Base-by-base conservation (phyloP, 2,113 vertebrate species). In the Coryphaenoides rupestris region DNA sequence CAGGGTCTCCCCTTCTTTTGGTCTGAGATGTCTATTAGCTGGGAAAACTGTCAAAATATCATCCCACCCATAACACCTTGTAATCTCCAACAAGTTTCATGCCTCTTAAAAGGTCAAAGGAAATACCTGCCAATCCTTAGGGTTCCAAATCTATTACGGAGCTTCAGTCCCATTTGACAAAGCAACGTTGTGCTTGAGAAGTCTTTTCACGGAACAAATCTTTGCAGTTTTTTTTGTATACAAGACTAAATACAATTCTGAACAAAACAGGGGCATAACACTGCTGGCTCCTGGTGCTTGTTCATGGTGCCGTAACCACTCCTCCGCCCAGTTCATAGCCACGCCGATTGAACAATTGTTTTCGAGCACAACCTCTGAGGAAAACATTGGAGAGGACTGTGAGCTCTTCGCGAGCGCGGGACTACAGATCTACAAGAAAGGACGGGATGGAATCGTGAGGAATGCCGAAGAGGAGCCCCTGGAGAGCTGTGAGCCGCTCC, bases 401-500 rank as follows among this genome's bases (percentile, higher is more conserved):
- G 33, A 40, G 33, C 33, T 10, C 33, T 9, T 12, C 33, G 13
- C 13, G 14, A 17, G 4, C 2, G 21, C 7, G 1, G 19, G 47
- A 5, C 10, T 4, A 50, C 16, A n/a, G n/a, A 50, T 50, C n/a
- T 45, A 79, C 22, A 10, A 63, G 54, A 70, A 77, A 14, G 57
- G 19, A 53, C 81, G 53, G 10, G 59, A 68, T 14, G 59, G 58
- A 40, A 56, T 17, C 0, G 49, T 5, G 33, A 80, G 73, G 69
- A 81, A 84, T 55, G 75, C 67, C 0, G 73, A 80, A 0, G 57
- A 2, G 0, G 26, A 5, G 19, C 62, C 52, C 21, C 75, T 50
- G 59, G 70, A 58, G 19, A 60, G 57, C 0, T 28, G 14, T 0
- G 60, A 17, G 56, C 55, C 9, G n/a, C 46, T 58, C 64, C 92